Conservation (phyloP, 2,113 vertebrate genomes). For the Phrynosoma platyrhinos region DNA sequence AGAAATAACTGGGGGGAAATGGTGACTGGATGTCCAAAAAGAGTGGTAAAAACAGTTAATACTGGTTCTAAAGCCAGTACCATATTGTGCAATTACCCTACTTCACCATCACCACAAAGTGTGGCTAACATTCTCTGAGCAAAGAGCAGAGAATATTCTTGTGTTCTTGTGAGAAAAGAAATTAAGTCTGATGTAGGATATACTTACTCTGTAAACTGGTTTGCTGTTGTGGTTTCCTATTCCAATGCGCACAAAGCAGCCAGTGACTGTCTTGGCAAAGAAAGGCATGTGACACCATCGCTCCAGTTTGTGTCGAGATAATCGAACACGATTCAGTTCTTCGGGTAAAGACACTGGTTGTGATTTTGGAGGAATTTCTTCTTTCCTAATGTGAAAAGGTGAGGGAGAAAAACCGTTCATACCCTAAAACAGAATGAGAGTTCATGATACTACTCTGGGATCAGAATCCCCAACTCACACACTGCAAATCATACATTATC, state of each 20-base stretch:
- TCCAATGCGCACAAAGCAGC: conserved; percentile 97
- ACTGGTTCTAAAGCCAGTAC: neutral
- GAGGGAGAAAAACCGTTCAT: conserved; percentile 12
- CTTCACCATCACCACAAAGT: neutral
- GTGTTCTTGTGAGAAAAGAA: neutral
- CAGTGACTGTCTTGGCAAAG: conserved; percentile 96
- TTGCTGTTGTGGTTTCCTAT: conserved; percentile 99
- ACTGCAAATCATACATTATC: neutral
- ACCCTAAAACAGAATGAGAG: neutral
- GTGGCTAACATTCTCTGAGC: neutral
- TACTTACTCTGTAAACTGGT: conserved; percentile 93
- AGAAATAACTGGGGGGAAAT: too few species aligned
- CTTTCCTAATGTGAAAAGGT: conserved; percentile 82
- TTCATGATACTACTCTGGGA: neutral
- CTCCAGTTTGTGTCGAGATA: conserved; percentile 96
- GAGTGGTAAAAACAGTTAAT: neutral
- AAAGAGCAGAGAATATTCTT: neutral
- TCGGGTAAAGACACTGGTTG: conserved; percentile 95
- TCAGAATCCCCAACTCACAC: neutral
- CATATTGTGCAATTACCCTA: neutral
- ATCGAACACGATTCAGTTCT: conserved; percentile 92
- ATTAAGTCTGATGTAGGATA: neutral
- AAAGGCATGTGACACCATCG: conserved; percentile 99
- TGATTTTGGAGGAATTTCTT: conserved; percentile 95
- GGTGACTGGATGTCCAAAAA: neutral